Evolutionary conservation across 1,140 invertebrate genomes (phyloP), one percentile per base, ranked within the genome.

Genomic region (Micrasema minimum): DNA sequence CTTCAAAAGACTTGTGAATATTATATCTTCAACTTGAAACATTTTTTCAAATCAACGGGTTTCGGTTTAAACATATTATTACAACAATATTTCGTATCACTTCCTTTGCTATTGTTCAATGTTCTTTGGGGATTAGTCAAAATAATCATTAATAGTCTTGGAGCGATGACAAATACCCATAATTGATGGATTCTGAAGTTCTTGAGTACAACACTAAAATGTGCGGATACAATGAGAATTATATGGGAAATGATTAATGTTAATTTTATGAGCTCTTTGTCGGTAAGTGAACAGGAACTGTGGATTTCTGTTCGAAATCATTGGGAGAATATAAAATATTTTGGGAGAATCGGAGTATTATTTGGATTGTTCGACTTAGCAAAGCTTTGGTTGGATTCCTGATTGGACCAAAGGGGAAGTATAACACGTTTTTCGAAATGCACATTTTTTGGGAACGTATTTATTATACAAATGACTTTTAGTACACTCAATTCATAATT

Each of bases 111-210:
- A 45, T 45, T 45, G 41, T 45, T 16, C 41, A 53, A 26, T 12
- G 9, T 2, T 53, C 23, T 26, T 7, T 3, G 11, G 11, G 23
- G 50, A 53, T 53, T 23, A 26, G 50, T 53, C 50, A 53, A 53
- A 53, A 53, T 53, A 53, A 53, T 53, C 50, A 53, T 53, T 53
- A 48, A 31, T 53, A 14, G 50, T 53, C 22, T 31, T 12, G 6
- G 16, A 31, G 20, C 22, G 50, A 53, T 20, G 50, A 53, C 50
- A 53, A 31, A 53, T 53, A 53, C 23, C 20, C 11, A 26, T 31
- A 20, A 50, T 18, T 31, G 11, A 53, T 53, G 23, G 23, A 23
- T 53, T 5, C n/a, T 14, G 14, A 22, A 2, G 18, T 26, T 53
- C 22, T 53, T 1, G 4, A 53, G 45, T 53, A 1, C 12, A 6